A percentile compares a stretch with the other conserved stretches of the same genome.
Evolutionary conservation across 2,888 invertebrate species (phyloP).

Genomic region (Leucophora obtusa): DNA sequence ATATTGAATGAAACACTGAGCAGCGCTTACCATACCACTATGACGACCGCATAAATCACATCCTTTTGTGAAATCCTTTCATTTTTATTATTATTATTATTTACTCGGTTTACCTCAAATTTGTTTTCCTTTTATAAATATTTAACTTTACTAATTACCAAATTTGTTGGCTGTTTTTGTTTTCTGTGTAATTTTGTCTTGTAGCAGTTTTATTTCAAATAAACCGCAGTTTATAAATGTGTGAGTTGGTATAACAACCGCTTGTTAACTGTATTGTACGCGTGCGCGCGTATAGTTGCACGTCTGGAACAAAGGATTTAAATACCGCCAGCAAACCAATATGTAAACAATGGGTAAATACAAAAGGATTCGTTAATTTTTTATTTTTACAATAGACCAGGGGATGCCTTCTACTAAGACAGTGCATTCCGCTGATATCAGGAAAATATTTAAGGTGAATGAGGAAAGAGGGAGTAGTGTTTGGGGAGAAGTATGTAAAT

Average conservation of each 20-base stretch:
- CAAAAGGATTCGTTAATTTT: conserved; percentile 37
- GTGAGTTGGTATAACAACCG: conserved; percentile 48
- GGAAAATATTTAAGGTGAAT: too few species aligned
- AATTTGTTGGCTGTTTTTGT: conserved; percentile 21
- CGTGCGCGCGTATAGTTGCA: conserved; percentile 29
- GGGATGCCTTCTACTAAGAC: too few species aligned
- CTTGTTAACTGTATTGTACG: conserved; percentile 48
- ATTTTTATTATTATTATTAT: conserved; percentile 12
- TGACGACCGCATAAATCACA: conserved; percentile 62
- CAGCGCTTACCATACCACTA: too few species aligned
- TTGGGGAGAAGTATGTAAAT: too few species aligned
- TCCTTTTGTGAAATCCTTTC: conserved; percentile 64
- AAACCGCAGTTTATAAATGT: conserved; percentile 48
- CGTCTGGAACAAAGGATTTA: conserved; percentile 28
- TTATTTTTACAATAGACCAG: too few species aligned
- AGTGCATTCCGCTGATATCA: too few species aligned
- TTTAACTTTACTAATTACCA: conserved; percentile 63
- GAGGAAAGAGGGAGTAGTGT: too few species aligned
- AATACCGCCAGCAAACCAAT: conserved; percentile 46
- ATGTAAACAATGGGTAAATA: conserved; percentile 28
- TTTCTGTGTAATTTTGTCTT: not conserved
- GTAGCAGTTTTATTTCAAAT: not conserved
- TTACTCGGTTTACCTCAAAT: conserved; percentile 36
- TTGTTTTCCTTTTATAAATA: conserved; percentile 46
- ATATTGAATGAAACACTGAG: conserved; percentile 26